Conservation (phyloP, 2,113 vertebrate species). For the Pterocles gutturalis region DNA sequence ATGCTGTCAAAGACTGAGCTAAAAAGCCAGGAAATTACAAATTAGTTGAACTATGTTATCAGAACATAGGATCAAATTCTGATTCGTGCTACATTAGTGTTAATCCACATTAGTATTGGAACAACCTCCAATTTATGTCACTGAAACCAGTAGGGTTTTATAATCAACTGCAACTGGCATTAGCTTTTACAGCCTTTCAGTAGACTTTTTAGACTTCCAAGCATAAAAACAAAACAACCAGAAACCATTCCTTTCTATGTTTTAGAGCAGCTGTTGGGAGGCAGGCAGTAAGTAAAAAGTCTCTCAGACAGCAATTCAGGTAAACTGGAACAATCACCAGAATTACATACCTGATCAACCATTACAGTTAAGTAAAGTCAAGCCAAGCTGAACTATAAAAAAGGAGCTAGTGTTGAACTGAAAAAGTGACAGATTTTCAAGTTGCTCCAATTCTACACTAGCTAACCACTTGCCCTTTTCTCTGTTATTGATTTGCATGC, state of each 20-base stretch:
- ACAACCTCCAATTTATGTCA: background rate
- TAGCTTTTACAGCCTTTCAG: slow-evolving; percentile 11
- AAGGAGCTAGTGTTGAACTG: background rate
- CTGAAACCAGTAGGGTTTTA: background rate
- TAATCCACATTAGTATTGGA: background rate
- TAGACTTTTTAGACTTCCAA: background rate
- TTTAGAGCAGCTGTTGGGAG: background rate
- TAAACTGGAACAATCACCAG: background rate
- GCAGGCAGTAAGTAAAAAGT: background rate
- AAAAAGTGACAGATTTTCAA: background rate
- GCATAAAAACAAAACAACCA: background rate
- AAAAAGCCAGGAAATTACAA: slow-evolving; percentile 20
- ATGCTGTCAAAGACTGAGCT: background rate
- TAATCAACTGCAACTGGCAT: background rate
- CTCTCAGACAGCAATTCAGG: background rate
- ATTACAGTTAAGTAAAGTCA: background rate
- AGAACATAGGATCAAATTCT: background rate
- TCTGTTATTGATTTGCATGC: background rate
- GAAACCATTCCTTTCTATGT: background rate
- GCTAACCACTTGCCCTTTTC: background rate
- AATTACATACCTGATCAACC: background rate
- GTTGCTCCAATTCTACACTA: background rate
- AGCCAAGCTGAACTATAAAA: background rate
- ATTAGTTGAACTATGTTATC: slow-evolving; percentile 15
- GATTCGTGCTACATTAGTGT: background rate